Percentiles rank a stretch among this genome's conserved stretches.
Conservation (phyloP, 2,888 invertebrate genomes). For the Strigamia transsilvanica region DNA sequence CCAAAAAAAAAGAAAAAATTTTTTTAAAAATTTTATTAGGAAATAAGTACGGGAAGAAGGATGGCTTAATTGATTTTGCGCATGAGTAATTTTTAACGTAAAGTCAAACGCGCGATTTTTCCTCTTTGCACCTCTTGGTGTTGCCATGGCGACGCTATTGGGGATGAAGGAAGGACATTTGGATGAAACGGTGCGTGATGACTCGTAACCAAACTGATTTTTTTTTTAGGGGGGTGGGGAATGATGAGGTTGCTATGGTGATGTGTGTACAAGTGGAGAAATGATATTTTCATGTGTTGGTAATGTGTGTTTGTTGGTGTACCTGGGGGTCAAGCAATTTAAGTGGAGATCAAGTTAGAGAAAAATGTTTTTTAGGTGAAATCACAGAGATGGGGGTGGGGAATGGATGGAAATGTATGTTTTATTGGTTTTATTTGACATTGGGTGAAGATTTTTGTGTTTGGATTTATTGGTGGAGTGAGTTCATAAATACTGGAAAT, state of each 20-base stretch:
- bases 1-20: neutral
- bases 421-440: slow-evolving; percentile 5
- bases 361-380: slow-evolving; percentile 3
- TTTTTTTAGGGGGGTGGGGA: neutral
- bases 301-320: neutral
- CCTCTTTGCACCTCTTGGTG: slow-evolving; percentile 22
- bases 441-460: neutral
- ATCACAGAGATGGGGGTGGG: no score
- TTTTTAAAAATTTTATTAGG: neutral
- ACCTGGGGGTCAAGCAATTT: slow-evolving; percentile 32
- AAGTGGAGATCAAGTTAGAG: neutral
- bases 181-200: slow-evolving; percentile 48
- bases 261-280: neutral
- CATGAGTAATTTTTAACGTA: slow-evolving; percentile 23
- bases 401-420: neutral
- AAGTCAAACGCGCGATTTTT: slow-evolving; percentile 28
- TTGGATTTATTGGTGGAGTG: no score
- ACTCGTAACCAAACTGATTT: slow-evolving; percentile 50
- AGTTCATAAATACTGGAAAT: no score
- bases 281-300: neutral
- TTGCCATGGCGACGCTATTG: slow-evolving; percentile 23
- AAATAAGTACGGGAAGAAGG: neutral
- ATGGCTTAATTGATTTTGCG: slow-evolving; percentile 46
- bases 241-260: slow-evolving; percentile 15
- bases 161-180: slow-evolving; percentile 40